These are phyloP conservation scores for Leptobrachium leishanense DNA, from an alignment of 2,113 vertebrate genomes.

Conservation along the genomic window DNA sequence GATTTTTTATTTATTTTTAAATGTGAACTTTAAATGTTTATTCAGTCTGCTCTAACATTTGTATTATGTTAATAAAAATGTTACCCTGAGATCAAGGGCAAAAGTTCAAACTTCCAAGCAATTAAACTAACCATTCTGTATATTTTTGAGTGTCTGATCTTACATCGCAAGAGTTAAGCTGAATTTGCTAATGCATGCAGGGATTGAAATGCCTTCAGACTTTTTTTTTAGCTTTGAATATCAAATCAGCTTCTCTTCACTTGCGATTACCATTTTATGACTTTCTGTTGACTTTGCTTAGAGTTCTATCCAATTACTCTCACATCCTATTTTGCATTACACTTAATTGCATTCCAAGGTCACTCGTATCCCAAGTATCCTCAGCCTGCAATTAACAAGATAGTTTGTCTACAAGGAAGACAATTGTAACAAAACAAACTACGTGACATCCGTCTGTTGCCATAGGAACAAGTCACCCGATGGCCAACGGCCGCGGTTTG, in stretches of 20 bases:
- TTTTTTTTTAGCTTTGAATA: constrained; percentile 37
- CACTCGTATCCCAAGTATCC: constrained; percentile 44
- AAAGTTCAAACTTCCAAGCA: constrained; percentile 1
- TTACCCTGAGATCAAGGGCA: constrained; percentile 7
- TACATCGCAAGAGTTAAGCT: not conserved
- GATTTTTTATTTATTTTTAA: not conserved
- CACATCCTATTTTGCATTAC: constrained; percentile 44
- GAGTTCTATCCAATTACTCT: constrained; percentile 48
- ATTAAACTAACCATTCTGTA: constrained; percentile 1
- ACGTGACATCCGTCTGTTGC: constrained; percentile 44
- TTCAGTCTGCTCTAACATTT: constrained; percentile 23
- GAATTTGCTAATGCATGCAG: constrained; percentile 29
- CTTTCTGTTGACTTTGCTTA: constrained; percentile 46
- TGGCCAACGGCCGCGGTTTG: constrained; percentile 4
- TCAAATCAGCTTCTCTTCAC: constrained; percentile 27
- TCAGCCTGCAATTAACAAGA: constrained; percentile 46
- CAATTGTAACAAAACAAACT: constrained; percentile 45
- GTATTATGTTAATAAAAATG: constrained; percentile 37
- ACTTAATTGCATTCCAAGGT: constrained; percentile 49
- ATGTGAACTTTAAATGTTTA: constrained; percentile 29
- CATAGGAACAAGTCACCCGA: constrained; percentile 37
- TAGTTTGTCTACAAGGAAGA: constrained; percentile 45
- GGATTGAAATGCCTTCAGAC: constrained; percentile 9
- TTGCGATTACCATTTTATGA: constrained; percentile 40
- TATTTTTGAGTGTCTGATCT: not conserved